These are phyloP conservation scores for Anniella stebbinsi DNA, from an alignment of 2,797 vertebrate species.

Conservation along the genomic window DNA sequence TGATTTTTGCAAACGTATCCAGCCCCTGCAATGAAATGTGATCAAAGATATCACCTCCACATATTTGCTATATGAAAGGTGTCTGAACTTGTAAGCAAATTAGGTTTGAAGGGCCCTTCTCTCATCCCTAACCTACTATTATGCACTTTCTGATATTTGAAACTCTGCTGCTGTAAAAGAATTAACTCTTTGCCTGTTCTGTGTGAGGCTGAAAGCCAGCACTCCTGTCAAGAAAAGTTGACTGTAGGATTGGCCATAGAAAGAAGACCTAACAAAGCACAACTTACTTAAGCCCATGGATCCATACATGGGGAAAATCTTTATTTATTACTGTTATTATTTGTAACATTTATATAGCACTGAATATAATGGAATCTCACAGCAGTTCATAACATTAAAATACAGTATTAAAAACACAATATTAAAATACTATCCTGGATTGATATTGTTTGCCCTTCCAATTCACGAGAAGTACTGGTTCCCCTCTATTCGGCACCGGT, in stretches of 20 bases:
- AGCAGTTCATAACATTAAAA: no score
- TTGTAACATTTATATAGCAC: no score
- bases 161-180: not conserved
- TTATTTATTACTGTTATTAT: no score
- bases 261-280: not conserved
- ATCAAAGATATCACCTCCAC: no score
- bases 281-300: not conserved
- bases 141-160: not conserved
- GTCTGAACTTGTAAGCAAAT: not conserved
- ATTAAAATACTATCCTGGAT: not conserved
- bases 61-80: not conserved
- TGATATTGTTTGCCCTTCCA: not conserved
- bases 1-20: not conserved
- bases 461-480: no score
- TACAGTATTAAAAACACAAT: no score
- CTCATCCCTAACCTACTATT: not conserved
- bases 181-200: no score
- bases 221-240: not conserved
- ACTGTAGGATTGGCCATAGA: not conserved
- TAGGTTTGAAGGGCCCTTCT: not conserved
- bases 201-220: not conserved
- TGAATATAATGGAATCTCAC: no score
- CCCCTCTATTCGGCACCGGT: no score
- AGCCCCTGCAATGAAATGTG: slow-evolving; percentile 3
- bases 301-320: not conserved